Base-by-base conservation (phyloP, 1,140 invertebrate species). In the Aethina tumida region DNA sequence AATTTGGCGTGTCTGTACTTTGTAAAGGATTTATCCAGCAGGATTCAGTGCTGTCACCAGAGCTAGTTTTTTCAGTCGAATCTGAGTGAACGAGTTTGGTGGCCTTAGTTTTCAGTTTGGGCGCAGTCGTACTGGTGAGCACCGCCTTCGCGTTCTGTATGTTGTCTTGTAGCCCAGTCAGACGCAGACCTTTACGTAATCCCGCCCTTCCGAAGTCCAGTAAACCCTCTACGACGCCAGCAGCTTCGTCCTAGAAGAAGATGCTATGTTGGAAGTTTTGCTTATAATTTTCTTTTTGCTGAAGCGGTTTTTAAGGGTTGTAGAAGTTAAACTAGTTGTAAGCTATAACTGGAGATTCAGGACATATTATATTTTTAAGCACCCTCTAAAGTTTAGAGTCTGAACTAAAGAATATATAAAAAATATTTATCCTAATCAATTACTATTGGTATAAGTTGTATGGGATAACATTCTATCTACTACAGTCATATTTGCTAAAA, bases 161-260 rank as follows among this genome's bases (percentile, higher is more conserved):
- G 35, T 66, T 66, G 32, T 72, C 70, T 41, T 70, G 69, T 5
- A 73, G 59, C 2, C 71, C 69, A 0, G 70, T 73, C 19, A 74
- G 62, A 0, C 70, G 53, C 0, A 74, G 53, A 0, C 71, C 71
- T 46, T 73, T 74, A 48, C 67, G 64, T 10, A 72, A 50, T 2
- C 69, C 67, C n/a, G 70, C 68, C 32, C 69, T 67, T 15, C 70
- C 70, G 40, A 70, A 67, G 54, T 72, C 70, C 12, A 74, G 52
- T 0, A 74, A 60, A 5, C 70, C 70, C 49, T 72, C 71, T 57
- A 73, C 70, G 55, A 72, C 64, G 5, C 71, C 71, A 1, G 70
- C 71, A 2, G 69, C 71, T 53, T 72, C 70, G 37, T 72, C 69
- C 69, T 73, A 30, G 19, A 49, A 44, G 22, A 14, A 12, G 14